These are phyloP conservation scores for Leucoraja ocellata DNA, from an alignment of 2,797 vertebrate species.

Conservation along the genomic window DNA sequence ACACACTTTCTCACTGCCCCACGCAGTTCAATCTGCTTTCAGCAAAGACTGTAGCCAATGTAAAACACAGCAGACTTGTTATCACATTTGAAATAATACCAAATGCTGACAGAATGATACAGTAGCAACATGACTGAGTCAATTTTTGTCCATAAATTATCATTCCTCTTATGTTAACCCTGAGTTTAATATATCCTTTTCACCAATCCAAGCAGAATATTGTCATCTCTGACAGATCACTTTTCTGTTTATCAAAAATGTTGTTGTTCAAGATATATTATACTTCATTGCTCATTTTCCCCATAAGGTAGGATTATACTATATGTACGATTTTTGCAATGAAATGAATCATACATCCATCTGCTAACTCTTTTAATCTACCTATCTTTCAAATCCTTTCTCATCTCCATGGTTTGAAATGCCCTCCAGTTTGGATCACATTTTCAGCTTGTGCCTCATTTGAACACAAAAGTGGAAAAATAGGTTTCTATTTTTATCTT, in stretches of 20 bases:
- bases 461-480: background rate
- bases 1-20: background rate
- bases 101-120: conserved; percentile 1
- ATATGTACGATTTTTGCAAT: background rate
- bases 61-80: background rate
- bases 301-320: background rate
- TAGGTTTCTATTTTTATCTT: background rate
- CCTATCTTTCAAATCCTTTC: background rate
- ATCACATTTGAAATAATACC: background rate
- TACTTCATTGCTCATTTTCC: background rate
- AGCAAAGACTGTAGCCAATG: background rate
- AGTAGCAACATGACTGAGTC: background rate
- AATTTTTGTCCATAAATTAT: background rate
- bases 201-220: background rate
- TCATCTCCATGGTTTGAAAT: background rate
- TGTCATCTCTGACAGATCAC: background rate
- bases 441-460: background rate
- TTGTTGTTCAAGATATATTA: background rate
- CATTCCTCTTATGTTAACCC: background rate
- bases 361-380: background rate
- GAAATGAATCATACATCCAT: background rate
- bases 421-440: background rate
- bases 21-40: background rate
- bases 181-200: background rate
- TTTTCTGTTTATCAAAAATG: background rate